Evolutionary conservation across 1,140 invertebrate species (phyloP).

Genomic region (Drosophila sulfurigaster): DNA sequence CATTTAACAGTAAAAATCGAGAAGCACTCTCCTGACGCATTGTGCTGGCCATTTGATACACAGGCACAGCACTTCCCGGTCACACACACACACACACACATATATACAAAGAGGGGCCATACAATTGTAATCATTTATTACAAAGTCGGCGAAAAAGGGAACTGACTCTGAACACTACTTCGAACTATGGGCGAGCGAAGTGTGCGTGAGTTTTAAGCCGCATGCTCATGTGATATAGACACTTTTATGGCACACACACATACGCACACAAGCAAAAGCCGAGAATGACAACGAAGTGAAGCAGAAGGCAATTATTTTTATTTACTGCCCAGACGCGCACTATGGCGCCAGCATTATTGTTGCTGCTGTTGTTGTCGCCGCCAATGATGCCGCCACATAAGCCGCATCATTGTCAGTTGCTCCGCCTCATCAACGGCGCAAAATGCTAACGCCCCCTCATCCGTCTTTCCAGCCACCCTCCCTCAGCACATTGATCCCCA

Average conservation of each 20-base stretch:
- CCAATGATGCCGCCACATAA: constrained; percentile 68
- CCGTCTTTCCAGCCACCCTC: not conserved
- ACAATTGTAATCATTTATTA: constrained; percentile 68
- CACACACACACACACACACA: not conserved
- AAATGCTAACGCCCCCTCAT: constrained; percentile 29
- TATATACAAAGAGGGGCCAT: not conserved
- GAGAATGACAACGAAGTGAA: constrained; percentile 77
- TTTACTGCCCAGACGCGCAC: constrained; percentile 81
- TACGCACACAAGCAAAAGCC: constrained; percentile 54
- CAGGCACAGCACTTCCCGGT: constrained; percentile 15
- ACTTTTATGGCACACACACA: constrained; percentile 69
- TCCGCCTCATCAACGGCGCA: constrained; percentile 50
- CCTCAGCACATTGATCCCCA: not conserved
- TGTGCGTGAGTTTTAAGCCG: constrained; percentile 77
- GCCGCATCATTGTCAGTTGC: constrained; percentile 79
- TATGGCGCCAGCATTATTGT: constrained; percentile 76
- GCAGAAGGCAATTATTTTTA: constrained; percentile 84
- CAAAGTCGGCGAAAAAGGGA: constrained; percentile 42
- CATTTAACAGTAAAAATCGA: constrained; percentile 77
- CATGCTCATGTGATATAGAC: constrained; percentile 63
- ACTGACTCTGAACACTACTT: constrained; percentile 1
- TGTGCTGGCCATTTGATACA: constrained; percentile 58
- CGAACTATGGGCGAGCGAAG: constrained; percentile 20
- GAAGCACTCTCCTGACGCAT: constrained; percentile 55
- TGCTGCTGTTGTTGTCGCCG: constrained; percentile 62